phyloP scores from a whole-genome alignment of 2,113 vertebrate genomes.

The Rhabdomys dilectus region DNA sequence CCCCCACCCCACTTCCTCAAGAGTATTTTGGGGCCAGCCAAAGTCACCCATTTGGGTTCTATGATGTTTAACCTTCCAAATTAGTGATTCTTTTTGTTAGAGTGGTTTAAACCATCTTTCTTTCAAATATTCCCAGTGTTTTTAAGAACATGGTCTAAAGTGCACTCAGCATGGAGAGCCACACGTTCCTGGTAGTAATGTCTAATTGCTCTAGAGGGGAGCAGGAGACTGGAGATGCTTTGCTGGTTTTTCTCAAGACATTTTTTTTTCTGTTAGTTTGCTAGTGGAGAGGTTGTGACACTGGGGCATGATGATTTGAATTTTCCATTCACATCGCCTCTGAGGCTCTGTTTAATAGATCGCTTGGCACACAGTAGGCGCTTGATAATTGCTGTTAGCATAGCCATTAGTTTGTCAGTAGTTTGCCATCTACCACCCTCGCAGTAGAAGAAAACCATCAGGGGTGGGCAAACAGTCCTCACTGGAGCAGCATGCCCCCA shows the following conservation, averaged over 20 bases:
- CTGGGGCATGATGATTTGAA: background rate
- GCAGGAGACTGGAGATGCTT: background rate
- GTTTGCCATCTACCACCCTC: background rate
- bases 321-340: background rate
- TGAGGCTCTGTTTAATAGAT: background rate
- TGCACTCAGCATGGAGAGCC: background rate
- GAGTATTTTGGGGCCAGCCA: background rate
- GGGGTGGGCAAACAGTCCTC: background rate
- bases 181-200: rapidly evolving
- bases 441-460: background rate
- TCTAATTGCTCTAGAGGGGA: background rate
- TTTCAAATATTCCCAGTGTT: background rate
- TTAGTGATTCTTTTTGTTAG: background rate
- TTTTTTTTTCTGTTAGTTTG: conserved; percentile 6
- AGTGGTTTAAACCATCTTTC: background rate
- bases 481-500: background rate
- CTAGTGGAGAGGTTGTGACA: rapidly evolving
- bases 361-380: background rate
- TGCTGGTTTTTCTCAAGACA: background rate
- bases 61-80: background rate
- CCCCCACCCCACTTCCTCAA: background rate
- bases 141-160: background rate
- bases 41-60: background rate
- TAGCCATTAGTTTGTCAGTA: background rate
- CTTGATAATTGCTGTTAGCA: background rate